Percentiles rank a stretch among this genome's conserved stretches.
Conservation (phyloP, 1,140 invertebrate genomes). For the Aphis gossypii region DNA sequence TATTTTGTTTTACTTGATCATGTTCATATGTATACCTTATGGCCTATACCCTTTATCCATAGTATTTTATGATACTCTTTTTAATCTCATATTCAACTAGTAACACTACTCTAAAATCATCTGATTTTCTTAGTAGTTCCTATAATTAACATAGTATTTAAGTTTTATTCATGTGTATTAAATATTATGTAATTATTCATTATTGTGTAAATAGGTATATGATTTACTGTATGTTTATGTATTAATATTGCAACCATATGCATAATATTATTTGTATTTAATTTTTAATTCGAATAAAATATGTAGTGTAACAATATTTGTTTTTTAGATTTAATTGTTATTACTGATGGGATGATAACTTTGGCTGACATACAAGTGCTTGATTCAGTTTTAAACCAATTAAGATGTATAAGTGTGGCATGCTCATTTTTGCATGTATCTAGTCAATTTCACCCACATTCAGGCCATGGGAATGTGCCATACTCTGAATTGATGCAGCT, state of each 20-base stretch:
- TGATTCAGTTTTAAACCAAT: constrained; percentile 77
- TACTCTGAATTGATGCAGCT: constrained; percentile 83
- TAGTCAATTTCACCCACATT: constrained; percentile 74
- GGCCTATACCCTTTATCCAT: no score
- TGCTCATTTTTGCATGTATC: constrained; percentile 83
- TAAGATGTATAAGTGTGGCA: constrained; percentile 78
- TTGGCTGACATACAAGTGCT: constrained; percentile 77
- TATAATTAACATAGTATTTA: no score
- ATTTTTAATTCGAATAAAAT: neutral
- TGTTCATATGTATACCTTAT: no score
- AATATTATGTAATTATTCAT: no score
- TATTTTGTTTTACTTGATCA: no score
- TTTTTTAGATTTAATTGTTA: constrained; percentile 76
- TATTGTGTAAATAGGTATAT: no score
- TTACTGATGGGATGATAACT: constrained; percentile 83
- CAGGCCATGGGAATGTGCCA: constrained; percentile 73
- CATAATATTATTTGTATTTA: neutral
- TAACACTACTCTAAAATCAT: no score
- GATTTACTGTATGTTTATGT: neutral
- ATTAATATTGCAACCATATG: neutral
- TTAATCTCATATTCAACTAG: no score
- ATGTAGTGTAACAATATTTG: neutral
- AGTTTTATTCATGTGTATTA: no score
- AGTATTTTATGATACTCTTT: no score
- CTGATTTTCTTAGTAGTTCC: no score